Evolutionary conservation across 2,797 vertebrate genomes (phyloP), one percentile per base, ranked within the genome.

Genomic region (Neoniphon sammara): DNA sequence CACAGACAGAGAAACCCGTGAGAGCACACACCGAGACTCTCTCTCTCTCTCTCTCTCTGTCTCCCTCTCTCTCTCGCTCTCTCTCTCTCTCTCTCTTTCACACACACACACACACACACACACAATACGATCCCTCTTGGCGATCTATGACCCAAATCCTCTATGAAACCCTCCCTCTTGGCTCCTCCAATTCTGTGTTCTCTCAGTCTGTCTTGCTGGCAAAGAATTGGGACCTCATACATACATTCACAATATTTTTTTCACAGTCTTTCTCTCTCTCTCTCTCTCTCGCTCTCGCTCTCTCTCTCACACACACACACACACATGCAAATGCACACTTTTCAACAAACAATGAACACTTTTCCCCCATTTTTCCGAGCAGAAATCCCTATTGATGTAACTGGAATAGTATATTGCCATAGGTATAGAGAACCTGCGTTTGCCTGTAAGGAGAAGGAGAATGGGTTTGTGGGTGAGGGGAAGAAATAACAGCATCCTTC

Each of bases 61-160:
- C 30, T 31, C 30, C 6, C 30, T 31, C 30, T 31, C 30, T 31
- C 30, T 31, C 30, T 31, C 30, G 3, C 30, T 31, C 30, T 31
- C 30, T 31, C 30, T 3, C 30, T 31, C 30, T n/a, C n/a, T n/a
- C n/a, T n/a, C n/a, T n/a, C 31, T 27, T 15, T 52, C 31, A 53
- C 61, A 75, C 65, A 59, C 58, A 74, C 64, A 70, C 65, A 66
- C 70, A 66, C 44, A 66, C 25, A 71, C 20, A 59, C 60, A 77
- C 82, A 86, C 72, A 83, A 78, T 83, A 79, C 53, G 53, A 88
- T 90, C 84, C 90, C 92, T 89, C 84, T 83, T 85, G 90, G 91
- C 92, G 81, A 89, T 93, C 81, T 88, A 86, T 93, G 91, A 92
- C 93, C 92, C 80, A 93, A 91, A 93, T 93, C 89, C 86, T 91